Evolutionary conservation across 2,113 vertebrate genomes (phyloP), one percentile per base, ranked within the genome.

Genomic region (Hippocampus abdominalis): DNA sequence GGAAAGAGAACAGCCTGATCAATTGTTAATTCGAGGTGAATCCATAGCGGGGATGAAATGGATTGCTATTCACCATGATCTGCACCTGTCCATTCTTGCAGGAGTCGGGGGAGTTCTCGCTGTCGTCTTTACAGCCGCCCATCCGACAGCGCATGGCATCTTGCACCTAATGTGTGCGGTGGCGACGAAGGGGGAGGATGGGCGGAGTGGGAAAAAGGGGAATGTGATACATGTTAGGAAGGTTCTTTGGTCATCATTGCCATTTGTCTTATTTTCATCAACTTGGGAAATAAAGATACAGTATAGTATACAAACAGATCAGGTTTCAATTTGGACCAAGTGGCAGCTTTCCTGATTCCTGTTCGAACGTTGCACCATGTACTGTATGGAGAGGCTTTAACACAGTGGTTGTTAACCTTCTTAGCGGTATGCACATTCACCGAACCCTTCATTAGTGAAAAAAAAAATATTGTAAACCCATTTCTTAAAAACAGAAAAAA

Each of bases 41-140:
- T 23, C 21, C 11, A 3, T 23, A 54, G 21, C 15, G 51, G 21
- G 21, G 84, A 85, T 92, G 91, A 85, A 84, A 89, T 93, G 91
- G 71, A 85, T 86, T 89, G 88, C 74, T 92, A 93, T 96, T 98
- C 94, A 99, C 97, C 97, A 98, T 94, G 92, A 99, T 98, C 94
- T 99, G 97, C 90, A 98, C 94, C 92, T 99, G 97, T 84, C 97
- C 97, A 0, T 99, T 99, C 91, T 99, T 99, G 92, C 96, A 99
- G 46, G 97, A 99, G 89, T 98, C 95, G 0, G 97, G 97, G 0
- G 97, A 99, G 91, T 98, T 98, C 81, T 99, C 96, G 15, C 96
- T 99, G 91, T 97, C 96, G 15, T 98, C 95, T 86, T 95, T 96
- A 86, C 97, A 99, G 66, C 94, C 95, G 0, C 96, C 97, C 90